Evolutionary conservation across 1,140 invertebrate genomes (phyloP).

Genomic region (Mesaphorura yosii): DNA sequence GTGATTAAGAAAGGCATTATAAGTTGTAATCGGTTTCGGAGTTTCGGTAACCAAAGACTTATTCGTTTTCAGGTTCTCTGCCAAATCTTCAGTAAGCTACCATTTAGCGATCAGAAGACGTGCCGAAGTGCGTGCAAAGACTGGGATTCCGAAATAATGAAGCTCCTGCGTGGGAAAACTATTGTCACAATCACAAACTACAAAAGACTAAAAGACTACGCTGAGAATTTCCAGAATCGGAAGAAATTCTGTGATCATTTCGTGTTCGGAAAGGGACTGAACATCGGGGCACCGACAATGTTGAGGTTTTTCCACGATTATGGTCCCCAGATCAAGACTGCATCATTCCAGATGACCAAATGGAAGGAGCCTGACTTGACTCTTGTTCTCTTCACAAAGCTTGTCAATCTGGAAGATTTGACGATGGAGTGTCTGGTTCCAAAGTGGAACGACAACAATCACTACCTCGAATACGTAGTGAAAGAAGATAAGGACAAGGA

Average conservation of each 20-base stretch:
- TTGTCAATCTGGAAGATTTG: background rate
- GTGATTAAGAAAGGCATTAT: background rate
- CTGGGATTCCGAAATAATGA: background rate
- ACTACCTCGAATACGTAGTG: background rate
- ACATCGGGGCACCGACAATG: background rate
- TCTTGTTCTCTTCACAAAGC: background rate
- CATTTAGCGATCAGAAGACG: background rate
- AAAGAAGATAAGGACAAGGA: background rate
- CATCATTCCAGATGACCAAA: constrained; percentile 2
- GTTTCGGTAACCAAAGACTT: background rate
- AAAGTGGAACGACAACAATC: background rate
- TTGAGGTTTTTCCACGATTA: background rate
- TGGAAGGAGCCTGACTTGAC: background rate
- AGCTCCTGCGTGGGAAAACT: background rate
- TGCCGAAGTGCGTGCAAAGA: background rate
- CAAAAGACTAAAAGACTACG: background rate
- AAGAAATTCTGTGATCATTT: constrained; percentile 5
- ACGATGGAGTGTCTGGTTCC: constrained; percentile 3
- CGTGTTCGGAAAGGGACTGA: background rate
- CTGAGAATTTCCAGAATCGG: background rate
- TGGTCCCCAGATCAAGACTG: background rate
- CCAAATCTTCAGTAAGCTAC: background rate
- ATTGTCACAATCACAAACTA: background rate
- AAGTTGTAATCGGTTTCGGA: background rate
- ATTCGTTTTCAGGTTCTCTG: background rate